phyloP scores from a whole-genome alignment of 2,888 invertebrate species.

The Idaea straminata region DNA sequence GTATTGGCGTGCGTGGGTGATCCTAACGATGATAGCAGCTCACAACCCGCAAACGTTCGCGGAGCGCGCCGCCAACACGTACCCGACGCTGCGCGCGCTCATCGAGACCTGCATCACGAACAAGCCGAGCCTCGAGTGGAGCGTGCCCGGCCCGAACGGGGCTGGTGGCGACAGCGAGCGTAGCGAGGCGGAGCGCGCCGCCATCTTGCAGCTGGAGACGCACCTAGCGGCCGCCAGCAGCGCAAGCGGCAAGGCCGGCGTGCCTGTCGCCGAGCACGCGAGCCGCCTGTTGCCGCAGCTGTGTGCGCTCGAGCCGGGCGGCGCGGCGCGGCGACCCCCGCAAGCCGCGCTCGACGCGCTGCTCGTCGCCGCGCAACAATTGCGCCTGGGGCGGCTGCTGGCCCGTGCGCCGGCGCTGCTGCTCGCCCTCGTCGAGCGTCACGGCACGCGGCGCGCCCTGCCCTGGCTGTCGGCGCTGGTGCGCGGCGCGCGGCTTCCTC shows the following conservation, averaged over 20 bases:
- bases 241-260: conserved; percentile 91
- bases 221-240: conserved; percentile 95
- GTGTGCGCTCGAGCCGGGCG: conserved; percentile 87
- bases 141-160: conserved; percentile 42
- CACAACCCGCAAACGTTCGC: conserved; percentile 96
- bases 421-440: conserved; percentile 93
- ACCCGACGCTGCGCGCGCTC: conserved; percentile 92
- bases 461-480: conserved; percentile 98
- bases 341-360: conserved; percentile 88
- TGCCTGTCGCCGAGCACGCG: conserved; percentile 95
- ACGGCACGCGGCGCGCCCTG: conserved; percentile 95
- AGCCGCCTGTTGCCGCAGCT: conserved; percentile 91
- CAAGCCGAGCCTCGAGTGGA: conserved; percentile 71
- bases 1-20: conserved; percentile 96
- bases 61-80: conserved; percentile 91
- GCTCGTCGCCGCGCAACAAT: conserved; percentile 86
- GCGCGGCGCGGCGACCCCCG: conserved; percentile 91
- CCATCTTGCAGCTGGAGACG: conserved; percentile 87
- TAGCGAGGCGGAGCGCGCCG: conserved; percentile 59
- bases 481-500: conserved; percentile 92
- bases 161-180: conserved; percentile 11
- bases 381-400: conserved; percentile 92
- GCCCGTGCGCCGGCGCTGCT: conserved; percentile 96
- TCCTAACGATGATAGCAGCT: conserved; percentile 91
- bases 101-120: conserved; percentile 99